These are phyloP conservation scores for Nomada fabriciana DNA, from an alignment of 2,888 invertebrate species.

Conservation along the genomic window DNA sequence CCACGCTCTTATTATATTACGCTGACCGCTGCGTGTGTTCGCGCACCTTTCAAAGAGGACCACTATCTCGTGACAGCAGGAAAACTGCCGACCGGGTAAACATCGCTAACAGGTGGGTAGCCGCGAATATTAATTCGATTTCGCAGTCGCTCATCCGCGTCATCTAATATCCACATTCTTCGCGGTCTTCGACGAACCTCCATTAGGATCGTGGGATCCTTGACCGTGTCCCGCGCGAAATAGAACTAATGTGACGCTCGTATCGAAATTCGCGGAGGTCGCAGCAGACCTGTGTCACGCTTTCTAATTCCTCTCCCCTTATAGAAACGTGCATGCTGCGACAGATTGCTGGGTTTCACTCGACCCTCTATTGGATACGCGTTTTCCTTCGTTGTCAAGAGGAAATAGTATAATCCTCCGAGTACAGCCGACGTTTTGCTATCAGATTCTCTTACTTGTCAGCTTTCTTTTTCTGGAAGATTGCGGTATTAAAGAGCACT, in stretches of 20 bases:
- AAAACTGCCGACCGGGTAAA: conserved; percentile 53
- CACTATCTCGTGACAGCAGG: conserved; percentile 47
- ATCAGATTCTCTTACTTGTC: background rate
- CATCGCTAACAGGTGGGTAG: conserved; percentile 56
- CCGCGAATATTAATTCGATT: conserved; percentile 45
- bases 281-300: background rate
- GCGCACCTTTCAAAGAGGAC: conserved; percentile 62
- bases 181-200: background rate
- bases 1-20: conserved; percentile 77
- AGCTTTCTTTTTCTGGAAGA: background rate
- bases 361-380: conserved; percentile 5
- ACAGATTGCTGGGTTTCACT: conserved; percentile 39
- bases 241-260: background rate
- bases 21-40: conserved; percentile 65
- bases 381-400: conserved; percentile 1
- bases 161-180: background rate
- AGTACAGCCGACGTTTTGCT: background rate
- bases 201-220: background rate
- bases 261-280: conserved; percentile 13
- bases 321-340: conserved; percentile 21
- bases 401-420: background rate
- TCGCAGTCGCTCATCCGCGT: background rate
- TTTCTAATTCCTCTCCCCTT: conserved; percentile 43
- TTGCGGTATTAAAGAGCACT: conserved; percentile 1
- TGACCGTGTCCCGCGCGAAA: background rate